Conservation (phyloP, 2,113 vertebrate genomes). For the Centropristis striata region DNA sequence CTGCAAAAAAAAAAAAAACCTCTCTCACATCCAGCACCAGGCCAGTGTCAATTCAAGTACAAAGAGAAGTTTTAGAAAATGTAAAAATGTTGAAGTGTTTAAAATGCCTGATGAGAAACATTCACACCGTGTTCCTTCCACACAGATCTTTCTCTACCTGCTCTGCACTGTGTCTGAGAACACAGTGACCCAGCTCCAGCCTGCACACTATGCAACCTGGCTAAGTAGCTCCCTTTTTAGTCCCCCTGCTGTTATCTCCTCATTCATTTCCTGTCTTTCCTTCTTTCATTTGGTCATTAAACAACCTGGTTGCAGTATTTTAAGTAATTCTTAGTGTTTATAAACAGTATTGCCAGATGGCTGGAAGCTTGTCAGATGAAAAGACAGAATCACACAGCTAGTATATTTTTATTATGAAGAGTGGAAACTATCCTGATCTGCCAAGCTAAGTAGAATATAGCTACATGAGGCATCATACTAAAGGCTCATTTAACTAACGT, state of each 20-base stretch:
- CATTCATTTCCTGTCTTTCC: not conserved
- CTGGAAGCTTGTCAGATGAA: not conserved
- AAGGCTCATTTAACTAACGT: not conserved
- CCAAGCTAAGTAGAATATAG: not conserved
- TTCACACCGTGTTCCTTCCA: conserved; percentile 8
- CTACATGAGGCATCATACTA: not conserved
- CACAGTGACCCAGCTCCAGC: conserved; percentile 51
- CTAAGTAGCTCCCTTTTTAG: conserved; percentile 10
- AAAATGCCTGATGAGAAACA: conserved; percentile 12
- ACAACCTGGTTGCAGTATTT: not conserved
- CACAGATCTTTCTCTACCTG: not conserved
- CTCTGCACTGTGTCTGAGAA: conserved; percentile 32
- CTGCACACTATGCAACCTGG: conserved; percentile 3
- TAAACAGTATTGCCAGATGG: not conserved
- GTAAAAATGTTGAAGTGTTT: not conserved
- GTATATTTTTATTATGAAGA: not conserved
- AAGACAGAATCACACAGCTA: not conserved
- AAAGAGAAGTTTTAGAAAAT: not conserved
- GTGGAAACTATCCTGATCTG: not conserved
- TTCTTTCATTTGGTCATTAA: not conserved
- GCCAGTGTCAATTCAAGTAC: not conserved
- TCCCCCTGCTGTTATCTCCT: conserved; percentile 11
- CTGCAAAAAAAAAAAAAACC: conserved; percentile 9
- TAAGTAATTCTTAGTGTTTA: not conserved
- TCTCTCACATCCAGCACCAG: not conserved